Base-by-base conservation (phyloP, 2,113 vertebrate genomes). In the Xiphophorus maculatus region DNA sequence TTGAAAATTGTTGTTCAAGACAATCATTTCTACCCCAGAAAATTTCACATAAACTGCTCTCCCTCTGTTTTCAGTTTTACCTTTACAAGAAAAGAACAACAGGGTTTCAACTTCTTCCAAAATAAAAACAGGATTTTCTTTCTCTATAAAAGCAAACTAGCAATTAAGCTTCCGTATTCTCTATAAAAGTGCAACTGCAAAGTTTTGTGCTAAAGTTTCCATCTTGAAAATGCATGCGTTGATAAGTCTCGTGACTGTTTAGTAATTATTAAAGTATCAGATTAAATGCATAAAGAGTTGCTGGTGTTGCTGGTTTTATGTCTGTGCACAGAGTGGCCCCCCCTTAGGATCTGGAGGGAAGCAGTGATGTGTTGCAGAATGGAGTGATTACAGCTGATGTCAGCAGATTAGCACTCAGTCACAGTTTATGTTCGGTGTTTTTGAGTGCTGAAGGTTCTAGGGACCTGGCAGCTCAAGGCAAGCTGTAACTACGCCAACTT, bases 31-130 rank as follows among this genome's bases (percentile, higher is more conserved):
- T 58, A 66, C 61, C 4, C 27, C 28, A 42, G 25, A 71, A 61
- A 61, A 70, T 63, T 19, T 29, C 42, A 66, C 35, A 66, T 61
- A 25, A 69, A 42, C 75, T 69, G 33, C 64, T 40, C 5, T 33
- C 35, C 40, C 65, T 66, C 33, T 27, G 35, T n/a, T 66, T 42
- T 42, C 13, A 4, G 5, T 17, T 9, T 40, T 15, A 5, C 14
- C n/a, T 42, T 66, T 42, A 42, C 25, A 42, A 42, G 65, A 60
- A 42, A 54, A 27, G 19, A 61, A 66, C 19, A 66, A 42, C 40
- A 25, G 19, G 25, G 33, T 15, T 37, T 65, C 33, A n/a, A 11
- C 19, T 5, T 66, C 9, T 66, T 37, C 19, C 25, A 10, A 22
- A 5, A 2, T 10, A 25, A 35, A 29, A 10, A 4, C 11, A 11